Evolutionary conservation across 2,888 invertebrate genomes (phyloP), one percentile per base, ranked within the genome.

Genomic region (Baronia brevicornis): DNA sequence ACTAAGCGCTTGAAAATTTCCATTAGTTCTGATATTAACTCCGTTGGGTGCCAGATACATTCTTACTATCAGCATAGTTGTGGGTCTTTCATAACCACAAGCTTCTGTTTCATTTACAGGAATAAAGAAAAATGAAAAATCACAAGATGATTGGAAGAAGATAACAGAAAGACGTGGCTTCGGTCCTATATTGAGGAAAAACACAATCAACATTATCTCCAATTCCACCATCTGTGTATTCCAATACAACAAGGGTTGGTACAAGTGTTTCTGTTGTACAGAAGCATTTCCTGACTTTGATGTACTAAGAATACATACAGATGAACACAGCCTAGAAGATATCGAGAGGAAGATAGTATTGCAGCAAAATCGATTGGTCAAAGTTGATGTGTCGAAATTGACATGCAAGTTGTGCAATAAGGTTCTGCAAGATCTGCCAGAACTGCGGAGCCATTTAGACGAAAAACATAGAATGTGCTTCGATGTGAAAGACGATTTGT

Each of bases 151-250:
- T 17, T 61, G 60, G 62, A 24, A 38, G 0, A 72, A 61, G 46
- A 54, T 67, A 14, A 33, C 46, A 0, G 71, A 71, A 3, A 40
- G 62, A 0, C 67, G 80, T 0, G 71, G 73, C 6, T 52, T 49
- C 10, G 71, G 65, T 0, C 67, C 69, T 0, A 43, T 72, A 6
- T 35, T 77, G 0, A 40, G 80, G 9, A 64, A 71, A 8, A 75
- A 73, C 39, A 71, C 82, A 0, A 33, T 82, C 1, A 92, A 92
- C 61, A 89, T 84, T 0, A 50, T 84, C 0, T 58, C 55, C 0
- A 66, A 75, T 35, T 79, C 79, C 0, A 75, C 71, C 0, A 51
- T 74, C 13, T 67, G 73, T 29, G 66, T 73, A 0, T 84, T 84
- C 20, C 79, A 79, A 40, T 82, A 73, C 73, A 65, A 79, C 38